A percentile compares a stretch with the other conserved stretches of the same genome.
These are phyloP conservation scores for Dryadula phaetusa DNA, from an alignment of 2,888 invertebrate species.

Conservation along the genomic window DNA sequence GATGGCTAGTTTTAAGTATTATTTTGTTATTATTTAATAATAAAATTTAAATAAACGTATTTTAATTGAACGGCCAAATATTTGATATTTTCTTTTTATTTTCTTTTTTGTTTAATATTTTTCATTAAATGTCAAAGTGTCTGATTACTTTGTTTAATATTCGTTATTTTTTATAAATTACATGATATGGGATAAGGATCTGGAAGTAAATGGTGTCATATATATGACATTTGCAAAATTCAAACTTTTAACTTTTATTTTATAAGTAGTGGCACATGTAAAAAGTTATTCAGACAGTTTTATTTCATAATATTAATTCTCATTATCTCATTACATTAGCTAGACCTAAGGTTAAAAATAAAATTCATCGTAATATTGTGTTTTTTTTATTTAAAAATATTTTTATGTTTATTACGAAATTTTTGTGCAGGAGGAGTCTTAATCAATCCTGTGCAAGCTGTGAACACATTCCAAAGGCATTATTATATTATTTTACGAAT, in stretches of 20 bases:
- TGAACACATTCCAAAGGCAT: constrained; percentile 16
- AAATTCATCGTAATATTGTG: neutral
- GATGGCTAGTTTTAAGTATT: constrained; percentile 41
- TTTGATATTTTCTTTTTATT: constrained; percentile 31
- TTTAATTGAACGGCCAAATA: constrained; percentile 37
- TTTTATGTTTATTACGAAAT: constrained; percentile 14
- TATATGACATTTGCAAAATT: neutral
- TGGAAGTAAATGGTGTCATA: too few relatives aligned
- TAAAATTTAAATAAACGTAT: constrained; percentile 40
- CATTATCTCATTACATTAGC: constrained; percentile 4
- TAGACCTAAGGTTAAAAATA: neutral
- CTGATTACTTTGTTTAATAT: too few relatives aligned
- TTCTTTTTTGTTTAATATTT: constrained; percentile 7
- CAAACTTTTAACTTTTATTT: too few relatives aligned
- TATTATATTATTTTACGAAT: constrained; percentile 12
- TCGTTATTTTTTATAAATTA: too few relatives aligned
- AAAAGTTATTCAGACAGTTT: neutral
- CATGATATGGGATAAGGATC: too few relatives aligned
- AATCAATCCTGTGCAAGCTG: constrained; percentile 6
- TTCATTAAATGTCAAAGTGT: too few relatives aligned
- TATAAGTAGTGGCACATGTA: neutral
- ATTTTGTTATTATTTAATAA: constrained; percentile 41
- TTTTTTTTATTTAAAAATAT: neutral
- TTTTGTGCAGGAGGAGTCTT: constrained; percentile 22
- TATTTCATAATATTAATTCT: neutral